Evolutionary conservation across 2,113 vertebrate species (phyloP), one percentile per base, ranked within the genome.

Genomic region (Synodontis membranacea): DNA sequence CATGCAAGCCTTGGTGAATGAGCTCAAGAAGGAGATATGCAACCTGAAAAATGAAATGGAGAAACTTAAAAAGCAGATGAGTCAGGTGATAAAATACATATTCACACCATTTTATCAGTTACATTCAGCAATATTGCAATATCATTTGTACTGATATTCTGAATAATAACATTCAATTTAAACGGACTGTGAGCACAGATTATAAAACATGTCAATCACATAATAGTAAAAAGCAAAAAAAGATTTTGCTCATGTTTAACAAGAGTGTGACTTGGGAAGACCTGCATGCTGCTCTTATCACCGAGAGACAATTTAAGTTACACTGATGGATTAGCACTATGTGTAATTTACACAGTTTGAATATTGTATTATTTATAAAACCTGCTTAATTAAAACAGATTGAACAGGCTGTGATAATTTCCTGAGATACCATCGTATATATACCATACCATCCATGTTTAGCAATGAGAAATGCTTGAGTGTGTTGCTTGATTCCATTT

Each of bases 251-350:
- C 94, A 0, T 94, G 8, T 86, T 92, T 84, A 88, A 62, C 12
- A 91, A 91, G 54, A 93, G 92, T 76, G 94, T 96, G 80, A 94
- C 92, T 66, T 95, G 95, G 95, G 93, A 96, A 25, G 88, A 88
- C 25, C 84, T 96, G 89, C 93, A 93, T 83, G 90, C 93, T 0
- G 91, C 91, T 0, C 93, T 95, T 52, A 42, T 93, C 21, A 88
- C 0, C 0, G 56, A 87, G n/a, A 76, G 44, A 21, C 75, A 80
- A 4, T 82, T 88, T 15, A 25, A 91, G 90, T 94, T 92, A 66
- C 83, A 86, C 46, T 56, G 31, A 68, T 56, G 23, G n/a, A n/a
- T n/a, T n/a, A n/a, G n/a, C n/a, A n/a, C n/a, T n/a, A n/a, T n/a
- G n/a, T n/a, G n/a, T n/a, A n/a, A n/a, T n/a, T n/a, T n/a, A n/a